Evolutionary conservation across 2,888 invertebrate species (phyloP), one percentile per base, ranked within the genome.

Genomic region (Lissonota sp.): DNA sequence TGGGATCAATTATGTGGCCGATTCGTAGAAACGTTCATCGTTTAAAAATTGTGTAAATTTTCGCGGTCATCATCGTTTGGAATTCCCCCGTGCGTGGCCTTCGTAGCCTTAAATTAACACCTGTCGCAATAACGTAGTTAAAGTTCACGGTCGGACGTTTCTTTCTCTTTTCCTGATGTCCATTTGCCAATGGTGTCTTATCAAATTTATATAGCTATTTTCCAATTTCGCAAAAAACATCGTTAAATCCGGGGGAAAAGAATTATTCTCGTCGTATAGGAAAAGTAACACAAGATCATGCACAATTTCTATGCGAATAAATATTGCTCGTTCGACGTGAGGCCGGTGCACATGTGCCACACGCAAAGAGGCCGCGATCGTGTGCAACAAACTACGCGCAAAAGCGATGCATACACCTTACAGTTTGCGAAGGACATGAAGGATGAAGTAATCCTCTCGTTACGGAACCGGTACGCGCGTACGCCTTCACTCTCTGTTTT

Each of bases 391-490:
- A 26, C 26, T 26, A 26, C 26, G 1, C 26, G 26, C 26, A 26
- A 26, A 26, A 26, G 26, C 26, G 26, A 26, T 26, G 26, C 26
- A 26, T 26, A 26, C 26, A 26, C 26, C 58, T 67, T 78, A 26
- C 10, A 12, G 26, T 55, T 26, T 26, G 53, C 84, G 85, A 87
- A 87, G 87, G 86, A 88, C 85, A 83, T 84, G 83, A 82, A 83
- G 86, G 84, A 86, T 88, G 87, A 88, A 87, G 87, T 87, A 88
- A 87, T 87, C 88, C 87, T 86, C 86, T 87, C 85, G 84, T 88
- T 86, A 86, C 85, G 85, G 87, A 87, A 87, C 82, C 84, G 85
- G 85, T 86, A 86, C 83, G 84, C 84, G 53, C 69, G 84, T 84
- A 55, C 67, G 83, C 84, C 83, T 85, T 82, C 73, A 85, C 80